Percentiles rank a stretch among this genome's conserved stretches.
Conservation (phyloP, 2,888 invertebrate genomes). For the Heteromurus nitidus region DNA sequence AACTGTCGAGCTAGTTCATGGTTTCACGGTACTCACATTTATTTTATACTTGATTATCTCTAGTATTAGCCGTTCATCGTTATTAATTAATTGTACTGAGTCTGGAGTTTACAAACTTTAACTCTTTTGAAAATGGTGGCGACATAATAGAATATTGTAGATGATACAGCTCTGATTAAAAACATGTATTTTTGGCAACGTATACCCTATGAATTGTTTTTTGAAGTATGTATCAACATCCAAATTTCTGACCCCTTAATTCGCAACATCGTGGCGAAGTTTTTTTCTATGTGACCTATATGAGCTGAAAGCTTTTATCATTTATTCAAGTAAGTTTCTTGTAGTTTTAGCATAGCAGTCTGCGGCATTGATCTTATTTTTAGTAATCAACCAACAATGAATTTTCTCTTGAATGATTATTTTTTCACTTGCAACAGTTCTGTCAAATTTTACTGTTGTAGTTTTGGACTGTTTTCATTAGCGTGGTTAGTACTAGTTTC, state of each 20-base stretch:
- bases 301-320: conserved; percentile 1
- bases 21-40: too few species aligned
- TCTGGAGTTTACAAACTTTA: conserved; percentile 6
- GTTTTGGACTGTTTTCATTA: conserved; percentile 4
- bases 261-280: too few species aligned
- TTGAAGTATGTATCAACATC: neutral
- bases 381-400: neutral
- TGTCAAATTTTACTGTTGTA: neutral
- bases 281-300: too few species aligned
- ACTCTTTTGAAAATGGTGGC: conserved; percentile 10
- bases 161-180: conserved; percentile 37
- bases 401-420: neutral
- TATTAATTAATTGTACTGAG: conserved; percentile 29
- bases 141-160: conserved; percentile 38
- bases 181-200: conserved; percentile 31
- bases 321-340: neutral
- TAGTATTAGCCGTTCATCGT: neutral
- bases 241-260: too few species aligned
- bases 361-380: conserved; percentile 11
- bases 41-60: neutral
- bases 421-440: neutral
- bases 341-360: conserved; percentile 23
- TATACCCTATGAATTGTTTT: conserved; percentile 26
- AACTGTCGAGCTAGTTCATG: too few species aligned
- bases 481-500: neutral